These are phyloP conservation scores for Leptosomus discolor DNA, from an alignment of 2,113 vertebrate species.

Conservation along the genomic window DNA sequence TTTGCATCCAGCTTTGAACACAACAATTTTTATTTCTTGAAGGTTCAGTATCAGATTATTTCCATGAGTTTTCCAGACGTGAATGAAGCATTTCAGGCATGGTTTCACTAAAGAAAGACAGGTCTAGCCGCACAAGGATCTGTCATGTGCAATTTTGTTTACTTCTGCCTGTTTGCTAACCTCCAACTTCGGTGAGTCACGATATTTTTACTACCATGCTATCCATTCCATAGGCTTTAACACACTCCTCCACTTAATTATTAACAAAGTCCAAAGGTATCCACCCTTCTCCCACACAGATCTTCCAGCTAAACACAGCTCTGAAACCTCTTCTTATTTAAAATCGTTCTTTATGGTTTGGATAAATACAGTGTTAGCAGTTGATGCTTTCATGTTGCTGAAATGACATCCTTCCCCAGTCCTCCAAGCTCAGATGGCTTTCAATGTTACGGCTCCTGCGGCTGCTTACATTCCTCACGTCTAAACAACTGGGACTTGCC, in stretches of 20 bases:
- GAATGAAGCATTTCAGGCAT: neutral
- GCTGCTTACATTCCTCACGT: neutral
- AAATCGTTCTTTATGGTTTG: slow-evolving; percentile 4
- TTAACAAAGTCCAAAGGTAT: slow-evolving; percentile 60
- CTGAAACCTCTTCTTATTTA: slow-evolving; percentile 9
- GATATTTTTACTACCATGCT: slow-evolving; percentile 31
- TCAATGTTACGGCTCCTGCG: neutral
- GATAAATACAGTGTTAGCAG: slow-evolving; percentile 17
- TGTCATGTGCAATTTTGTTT: slow-evolving; percentile 32
- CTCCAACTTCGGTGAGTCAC: slow-evolving; percentile 35
- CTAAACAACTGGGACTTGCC: neutral
- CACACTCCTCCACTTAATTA: slow-evolving; percentile 49
- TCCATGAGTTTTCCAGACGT: neutral
- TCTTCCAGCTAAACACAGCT: slow-evolving; percentile 44
- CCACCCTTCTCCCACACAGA: slow-evolving; percentile 62
- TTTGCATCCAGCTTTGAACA: neutral
- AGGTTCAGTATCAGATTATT: neutral
- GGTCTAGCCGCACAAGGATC: neutral
- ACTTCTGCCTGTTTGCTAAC: slow-evolving; percentile 36
- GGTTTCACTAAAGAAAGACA: neutral
- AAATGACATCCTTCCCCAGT: neutral
- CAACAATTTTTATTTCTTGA: neutral
- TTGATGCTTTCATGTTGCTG: neutral
- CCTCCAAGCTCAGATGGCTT: neutral
- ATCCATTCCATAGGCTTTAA: slow-evolving; percentile 51